phyloP scores from a whole-genome alignment of 2,113 vertebrate species.

The Sander lucioperca region DNA sequence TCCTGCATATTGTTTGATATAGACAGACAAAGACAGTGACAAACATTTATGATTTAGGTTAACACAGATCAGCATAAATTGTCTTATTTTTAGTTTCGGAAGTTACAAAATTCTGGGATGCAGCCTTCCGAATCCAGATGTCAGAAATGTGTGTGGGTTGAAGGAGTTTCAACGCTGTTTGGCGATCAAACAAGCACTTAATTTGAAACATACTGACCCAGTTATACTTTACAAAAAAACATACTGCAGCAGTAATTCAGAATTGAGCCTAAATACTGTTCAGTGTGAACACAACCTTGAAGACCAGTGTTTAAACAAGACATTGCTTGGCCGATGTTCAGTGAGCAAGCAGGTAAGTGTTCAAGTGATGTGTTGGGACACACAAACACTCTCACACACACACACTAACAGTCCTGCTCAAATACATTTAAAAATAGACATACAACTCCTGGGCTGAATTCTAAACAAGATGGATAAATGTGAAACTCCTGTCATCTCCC shows the following conservation, averaged over 20 bases:
- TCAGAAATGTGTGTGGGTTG: background rate
- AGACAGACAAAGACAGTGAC: constrained; percentile 52
- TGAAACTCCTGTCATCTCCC: constrained; percentile 54
- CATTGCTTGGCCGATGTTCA: background rate
- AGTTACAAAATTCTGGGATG: background rate
- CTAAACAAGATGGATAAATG: constrained; percentile 67
- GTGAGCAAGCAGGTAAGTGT: constrained; percentile 3
- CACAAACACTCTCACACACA: background rate
- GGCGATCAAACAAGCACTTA: background rate
- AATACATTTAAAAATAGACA: constrained; percentile 54
- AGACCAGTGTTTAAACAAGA: constrained; percentile 3
- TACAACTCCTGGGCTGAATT: constrained; percentile 28
- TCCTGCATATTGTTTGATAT: constrained; percentile 23
- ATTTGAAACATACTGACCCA: background rate
- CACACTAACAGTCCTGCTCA: constrained; percentile 11
- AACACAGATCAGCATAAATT: constrained; percentile 51
- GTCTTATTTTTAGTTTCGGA: background rate
- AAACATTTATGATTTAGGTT: constrained; percentile 24
- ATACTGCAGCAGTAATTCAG: background rate
- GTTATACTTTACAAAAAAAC: background rate
- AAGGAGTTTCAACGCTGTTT: background rate
- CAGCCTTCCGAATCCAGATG: background rate
- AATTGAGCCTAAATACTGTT: background rate
- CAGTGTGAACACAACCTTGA: background rate
- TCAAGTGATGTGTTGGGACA: background rate